Evolutionary conservation across 2,888 invertebrate genomes (phyloP).

Genomic region (Rhaphigaster nebulosa): DNA sequence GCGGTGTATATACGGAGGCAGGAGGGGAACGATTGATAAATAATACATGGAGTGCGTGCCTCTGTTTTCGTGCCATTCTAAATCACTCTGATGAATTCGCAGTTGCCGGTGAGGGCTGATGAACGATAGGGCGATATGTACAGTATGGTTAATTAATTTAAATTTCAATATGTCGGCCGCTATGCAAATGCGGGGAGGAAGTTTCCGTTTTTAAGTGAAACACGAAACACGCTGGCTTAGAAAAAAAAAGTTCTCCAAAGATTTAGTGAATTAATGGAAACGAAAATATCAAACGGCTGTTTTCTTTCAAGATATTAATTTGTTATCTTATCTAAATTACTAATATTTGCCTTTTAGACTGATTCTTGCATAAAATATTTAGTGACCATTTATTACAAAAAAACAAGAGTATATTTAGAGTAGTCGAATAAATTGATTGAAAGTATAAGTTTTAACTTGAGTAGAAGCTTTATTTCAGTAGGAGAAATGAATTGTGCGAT

Average conservation of each 20-base stretch:
- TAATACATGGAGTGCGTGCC: constrained; percentile 44
- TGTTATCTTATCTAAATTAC: too few relatives aligned
- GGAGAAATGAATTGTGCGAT: too few relatives aligned
- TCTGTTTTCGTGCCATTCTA: constrained; percentile 13
- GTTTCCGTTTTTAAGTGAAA: constrained; percentile 13
- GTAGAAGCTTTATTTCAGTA: too few relatives aligned
- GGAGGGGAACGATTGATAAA: background rate
- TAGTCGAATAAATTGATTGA: too few relatives aligned
- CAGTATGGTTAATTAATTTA: constrained; percentile 23
- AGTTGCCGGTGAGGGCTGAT: constrained; percentile 3
- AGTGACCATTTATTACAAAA: too few relatives aligned
- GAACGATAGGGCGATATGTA: background rate
- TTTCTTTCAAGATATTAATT: too few relatives aligned
- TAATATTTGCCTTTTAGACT: too few relatives aligned
- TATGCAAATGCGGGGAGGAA: background rate
- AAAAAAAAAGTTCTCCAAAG: background rate
- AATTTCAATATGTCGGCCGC: constrained; percentile 22
- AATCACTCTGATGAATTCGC: constrained; percentile 31
- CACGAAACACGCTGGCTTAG: background rate
- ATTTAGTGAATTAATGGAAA: background rate
- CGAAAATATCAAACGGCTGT: background rate
- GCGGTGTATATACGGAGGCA: background rate
- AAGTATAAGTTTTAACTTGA: too few relatives aligned
- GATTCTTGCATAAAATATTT: too few relatives aligned
- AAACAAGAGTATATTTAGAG: too few relatives aligned